Evolutionary conservation across 1,140 invertebrate genomes (phyloP).

Genomic region (Drosophila persimilis): DNA sequence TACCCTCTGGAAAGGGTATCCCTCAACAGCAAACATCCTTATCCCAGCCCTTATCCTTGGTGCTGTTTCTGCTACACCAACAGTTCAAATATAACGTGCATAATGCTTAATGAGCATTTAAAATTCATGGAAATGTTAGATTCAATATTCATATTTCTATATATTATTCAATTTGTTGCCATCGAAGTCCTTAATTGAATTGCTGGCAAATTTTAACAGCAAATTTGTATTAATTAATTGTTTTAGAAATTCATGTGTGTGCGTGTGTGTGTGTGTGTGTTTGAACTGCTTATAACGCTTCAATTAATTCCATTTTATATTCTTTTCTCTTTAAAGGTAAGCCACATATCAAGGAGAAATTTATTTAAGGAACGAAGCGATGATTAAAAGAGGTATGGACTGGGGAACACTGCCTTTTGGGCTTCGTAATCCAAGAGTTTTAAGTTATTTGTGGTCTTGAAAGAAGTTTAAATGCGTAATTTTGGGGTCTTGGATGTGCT

Average conservation of each 20-base stretch:
- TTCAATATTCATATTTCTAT: conserved; percentile 22
- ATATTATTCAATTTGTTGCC: not conserved
- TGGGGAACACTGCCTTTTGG: too few species aligned
- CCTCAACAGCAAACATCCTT: not conserved
- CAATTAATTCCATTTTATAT: conserved; percentile 17
- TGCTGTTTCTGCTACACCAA: conserved; percentile 3
- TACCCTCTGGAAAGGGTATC: too few species aligned
- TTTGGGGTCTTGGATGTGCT: too few species aligned
- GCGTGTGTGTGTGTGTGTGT: not conserved
- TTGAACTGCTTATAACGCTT: conserved; percentile 28
- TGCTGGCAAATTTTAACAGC: conserved; percentile 3
- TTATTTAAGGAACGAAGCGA: too few species aligned
- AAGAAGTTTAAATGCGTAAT: too few species aligned
- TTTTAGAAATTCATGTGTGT: conserved; percentile 5
- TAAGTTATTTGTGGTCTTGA: too few species aligned
- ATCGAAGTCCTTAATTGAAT: conserved; percentile 41
- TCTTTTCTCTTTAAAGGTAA: conserved; percentile 34
- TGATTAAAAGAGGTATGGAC: too few species aligned
- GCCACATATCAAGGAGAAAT: conserved; percentile 1
- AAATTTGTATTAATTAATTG: conserved; percentile 17
- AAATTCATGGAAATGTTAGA: conserved; percentile 26
- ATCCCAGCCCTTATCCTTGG: not conserved
- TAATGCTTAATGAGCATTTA: conserved; percentile 27
- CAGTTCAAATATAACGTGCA: conserved; percentile 9
- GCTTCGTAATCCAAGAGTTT: too few species aligned